A percentile compares a stretch with the other conserved stretches of the same genome.
Evolutionary conservation across 2,797 vertebrate species (phyloP).

Genomic region (Galaxias olidus): DNA sequence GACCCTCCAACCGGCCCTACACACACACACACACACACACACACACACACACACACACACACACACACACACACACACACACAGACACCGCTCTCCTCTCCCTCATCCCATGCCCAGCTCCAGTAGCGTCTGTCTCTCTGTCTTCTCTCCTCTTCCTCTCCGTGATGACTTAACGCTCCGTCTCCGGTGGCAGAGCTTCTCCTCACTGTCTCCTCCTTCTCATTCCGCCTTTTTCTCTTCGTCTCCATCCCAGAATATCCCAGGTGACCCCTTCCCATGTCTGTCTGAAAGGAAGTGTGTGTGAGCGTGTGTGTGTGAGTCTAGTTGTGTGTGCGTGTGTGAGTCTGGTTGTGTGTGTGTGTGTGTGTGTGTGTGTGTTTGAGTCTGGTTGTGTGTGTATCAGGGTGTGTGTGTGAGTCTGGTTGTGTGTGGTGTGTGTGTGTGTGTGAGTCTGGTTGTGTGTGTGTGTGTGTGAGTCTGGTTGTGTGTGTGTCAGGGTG

Average conservation of each 20-base stretch:
- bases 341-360: neutral
- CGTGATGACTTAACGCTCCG: neutral
- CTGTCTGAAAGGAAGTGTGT: conserved; percentile 20
- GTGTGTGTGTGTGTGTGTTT: neutral
- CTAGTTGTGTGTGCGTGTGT: neutral
- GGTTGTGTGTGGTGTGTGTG: neutral
- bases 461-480: neutral
- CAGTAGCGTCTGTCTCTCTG: conserved; percentile 5
- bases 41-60: neutral
- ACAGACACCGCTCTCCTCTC: neutral
- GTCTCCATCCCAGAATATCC: conserved; percentile 15
- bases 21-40: neutral
- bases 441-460: neutral
- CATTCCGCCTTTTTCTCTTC: neutral
- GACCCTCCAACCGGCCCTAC: neutral
- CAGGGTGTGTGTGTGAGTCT: neutral
- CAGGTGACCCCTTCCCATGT: conserved; percentile 23
- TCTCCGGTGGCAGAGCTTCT: neutral
- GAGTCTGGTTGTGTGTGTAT: neutral
- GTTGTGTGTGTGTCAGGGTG: conserved; percentile 11
- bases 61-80: neutral
- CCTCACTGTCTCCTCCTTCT: neutral
- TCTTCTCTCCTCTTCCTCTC: conserved; percentile 20
- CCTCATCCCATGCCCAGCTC: neutral
- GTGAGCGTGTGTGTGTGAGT: conserved; percentile 1